Conservation (phyloP, 1,140 invertebrate genomes). For the Sycobia sp. region DNA sequence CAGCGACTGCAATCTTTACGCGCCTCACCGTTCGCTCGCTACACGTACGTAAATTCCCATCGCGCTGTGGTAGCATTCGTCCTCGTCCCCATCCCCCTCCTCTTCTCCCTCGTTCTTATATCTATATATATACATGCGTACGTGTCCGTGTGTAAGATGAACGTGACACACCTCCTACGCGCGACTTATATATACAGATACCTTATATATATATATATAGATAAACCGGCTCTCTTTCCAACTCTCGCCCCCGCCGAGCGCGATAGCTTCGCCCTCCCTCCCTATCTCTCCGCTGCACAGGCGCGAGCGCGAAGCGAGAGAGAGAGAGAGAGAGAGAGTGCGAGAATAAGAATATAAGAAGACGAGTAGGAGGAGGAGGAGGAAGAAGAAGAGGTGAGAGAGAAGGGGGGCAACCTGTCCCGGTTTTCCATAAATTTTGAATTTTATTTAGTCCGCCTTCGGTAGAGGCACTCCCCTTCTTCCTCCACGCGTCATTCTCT, state of each 20-base stretch:
- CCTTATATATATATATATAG: too few species aligned
- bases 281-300: too few species aligned
- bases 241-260: constrained; percentile 8
- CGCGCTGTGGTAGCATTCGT: too few species aligned
- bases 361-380: not conserved
- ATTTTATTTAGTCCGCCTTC: constrained; percentile 51
- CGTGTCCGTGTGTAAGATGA: not conserved
- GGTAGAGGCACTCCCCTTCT: too few species aligned
- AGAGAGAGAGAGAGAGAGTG: too few species aligned
- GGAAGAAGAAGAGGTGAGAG: not conserved
- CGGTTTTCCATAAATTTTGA: constrained; percentile 56
- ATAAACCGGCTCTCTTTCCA: not conserved
- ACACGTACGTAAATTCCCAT: constrained; percentile 23
- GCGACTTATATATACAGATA: too few species aligned
- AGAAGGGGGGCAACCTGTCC: constrained; percentile 28
- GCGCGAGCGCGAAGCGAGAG: too few species aligned
- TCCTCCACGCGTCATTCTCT: constrained; percentile 38
- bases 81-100: not conserved
- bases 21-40: too few species aligned
- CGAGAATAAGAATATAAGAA: too few species aligned
- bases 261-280: constrained; percentile 30
- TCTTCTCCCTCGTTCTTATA: not conserved
- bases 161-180: constrained; percentile 22
- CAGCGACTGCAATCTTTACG: too few species aligned
- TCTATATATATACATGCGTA: not conserved